A percentile compares a stretch with the other conserved stretches of the same genome.
Conservation (phyloP, 2,888 invertebrate genomes). For the Saturnia pavonia region DNA sequence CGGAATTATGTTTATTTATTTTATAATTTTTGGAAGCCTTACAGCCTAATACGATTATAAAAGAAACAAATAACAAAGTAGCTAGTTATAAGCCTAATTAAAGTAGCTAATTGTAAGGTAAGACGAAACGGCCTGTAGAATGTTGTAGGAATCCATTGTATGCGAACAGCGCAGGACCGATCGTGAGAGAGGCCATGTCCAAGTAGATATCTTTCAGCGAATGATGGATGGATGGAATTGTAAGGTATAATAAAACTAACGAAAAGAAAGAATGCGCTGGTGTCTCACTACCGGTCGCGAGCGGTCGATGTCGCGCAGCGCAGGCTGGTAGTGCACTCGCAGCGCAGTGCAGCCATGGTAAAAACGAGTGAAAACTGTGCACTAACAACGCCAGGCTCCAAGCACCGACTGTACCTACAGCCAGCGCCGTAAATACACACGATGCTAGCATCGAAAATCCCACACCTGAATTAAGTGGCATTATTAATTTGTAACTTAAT, state of each 20-base stretch:
- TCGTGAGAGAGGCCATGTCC: too few relatives aligned
- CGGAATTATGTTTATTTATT: too few relatives aligned
- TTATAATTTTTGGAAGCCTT: too few relatives aligned
- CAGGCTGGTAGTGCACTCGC: constrained; percentile 62
- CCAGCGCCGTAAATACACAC: constrained; percentile 58
- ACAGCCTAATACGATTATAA: too few relatives aligned
- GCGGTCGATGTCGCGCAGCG: constrained; percentile 65
- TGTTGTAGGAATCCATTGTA: too few relatives aligned
- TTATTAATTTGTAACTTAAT: too few relatives aligned
- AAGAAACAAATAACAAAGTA: too few relatives aligned
- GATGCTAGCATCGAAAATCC: constrained; percentile 65
- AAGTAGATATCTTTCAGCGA: too few relatives aligned
- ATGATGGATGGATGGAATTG: neutral
- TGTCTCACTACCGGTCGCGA: constrained; percentile 57
- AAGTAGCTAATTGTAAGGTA: too few relatives aligned
- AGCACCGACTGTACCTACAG: constrained; percentile 58
- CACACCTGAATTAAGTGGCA: constrained; percentile 47
- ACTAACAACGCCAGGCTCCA: constrained; percentile 65
- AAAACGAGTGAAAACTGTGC: constrained; percentile 67
- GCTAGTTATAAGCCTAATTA: too few relatives aligned
- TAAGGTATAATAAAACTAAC: constrained; percentile 46
- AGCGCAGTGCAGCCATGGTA: constrained; percentile 77
- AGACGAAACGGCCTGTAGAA: too few relatives aligned
- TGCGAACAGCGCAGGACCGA: too few relatives aligned
- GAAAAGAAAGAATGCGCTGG: constrained; percentile 71